Evolutionary conservation across 1,140 invertebrate genomes (phyloP).

Genomic region (Pseudomyrmex gracilis): DNA sequence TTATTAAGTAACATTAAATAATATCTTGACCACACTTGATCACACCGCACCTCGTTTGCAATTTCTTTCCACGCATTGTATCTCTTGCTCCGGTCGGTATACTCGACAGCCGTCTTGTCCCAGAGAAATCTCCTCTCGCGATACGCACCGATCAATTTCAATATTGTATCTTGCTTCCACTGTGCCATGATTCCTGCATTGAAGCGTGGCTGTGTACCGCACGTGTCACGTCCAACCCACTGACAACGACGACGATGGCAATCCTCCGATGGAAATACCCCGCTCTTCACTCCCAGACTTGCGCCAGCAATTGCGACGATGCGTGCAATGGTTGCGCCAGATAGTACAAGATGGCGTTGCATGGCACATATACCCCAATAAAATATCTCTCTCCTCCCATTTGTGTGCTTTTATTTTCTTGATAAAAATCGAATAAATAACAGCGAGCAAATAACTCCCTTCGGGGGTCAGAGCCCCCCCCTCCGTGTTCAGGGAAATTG

Average conservation of each 20-base stretch:
- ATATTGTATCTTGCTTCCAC: constrained; percentile 60
- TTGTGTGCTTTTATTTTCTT: constrained; percentile 7
- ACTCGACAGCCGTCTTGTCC: constrained; percentile 42
- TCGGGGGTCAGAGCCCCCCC: no score
- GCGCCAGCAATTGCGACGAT: constrained; percentile 56
- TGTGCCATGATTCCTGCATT: constrained; percentile 48
- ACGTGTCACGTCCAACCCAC: constrained; percentile 26
- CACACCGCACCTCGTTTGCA: constrained; percentile 49
- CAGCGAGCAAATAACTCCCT: no score
- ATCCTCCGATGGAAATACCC: background rate
- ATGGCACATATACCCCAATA: background rate
- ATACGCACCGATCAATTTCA: constrained; percentile 53
- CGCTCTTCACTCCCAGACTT: constrained; percentile 48
- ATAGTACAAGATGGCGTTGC: constrained; percentile 59
- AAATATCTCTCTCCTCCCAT: no score
- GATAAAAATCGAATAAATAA: no score
- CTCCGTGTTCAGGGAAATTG: no score
- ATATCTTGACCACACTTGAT: background rate
- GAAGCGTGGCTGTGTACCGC: background rate
- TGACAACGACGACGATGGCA: constrained; percentile 14
- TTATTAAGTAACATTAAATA: background rate
- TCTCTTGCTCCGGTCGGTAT: constrained; percentile 52
- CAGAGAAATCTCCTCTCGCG: constrained; percentile 48
- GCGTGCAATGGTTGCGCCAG: constrained; percentile 50
- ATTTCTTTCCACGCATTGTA: constrained; percentile 60